Conservation (phyloP, 2,888 invertebrate species). For the Tipula helvola region DNA sequence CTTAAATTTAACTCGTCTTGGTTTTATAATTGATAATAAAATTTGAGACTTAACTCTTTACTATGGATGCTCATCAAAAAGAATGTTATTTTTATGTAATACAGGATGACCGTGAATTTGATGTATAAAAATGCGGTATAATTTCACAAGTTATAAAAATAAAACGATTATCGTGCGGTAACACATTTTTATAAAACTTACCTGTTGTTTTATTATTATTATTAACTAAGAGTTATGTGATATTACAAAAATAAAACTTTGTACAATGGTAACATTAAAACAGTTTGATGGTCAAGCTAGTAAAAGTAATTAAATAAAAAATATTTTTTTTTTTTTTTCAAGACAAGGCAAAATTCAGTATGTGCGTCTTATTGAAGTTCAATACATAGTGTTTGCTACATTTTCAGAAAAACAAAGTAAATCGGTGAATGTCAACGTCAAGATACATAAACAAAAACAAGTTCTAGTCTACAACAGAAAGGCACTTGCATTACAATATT, state of each 20-base stretch:
- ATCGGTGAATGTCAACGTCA: neutral
- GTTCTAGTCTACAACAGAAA: neutral
- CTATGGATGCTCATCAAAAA: no score
- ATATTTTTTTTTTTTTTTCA: no score
- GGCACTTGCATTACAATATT: neutral
- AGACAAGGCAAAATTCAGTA: neutral
- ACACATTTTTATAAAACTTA: neutral
- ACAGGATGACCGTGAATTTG: neutral
- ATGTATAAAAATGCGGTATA: neutral
- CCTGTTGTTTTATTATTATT: neutral
- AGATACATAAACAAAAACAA: neutral
- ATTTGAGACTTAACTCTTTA: no score
- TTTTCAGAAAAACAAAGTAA: neutral
- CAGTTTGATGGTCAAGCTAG: neutral
- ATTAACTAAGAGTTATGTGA: neutral
- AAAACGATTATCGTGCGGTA: neutral
- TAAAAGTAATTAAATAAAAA: neutral
- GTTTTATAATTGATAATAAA: no score
- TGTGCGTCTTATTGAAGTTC: neutral
- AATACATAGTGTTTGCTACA: neutral
- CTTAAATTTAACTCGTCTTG: no score
- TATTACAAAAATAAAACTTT: neutral
- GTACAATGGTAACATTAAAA: neutral
- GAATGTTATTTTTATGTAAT: neutral
- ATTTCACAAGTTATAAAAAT: neutral